Conservation (phyloP, 2,888 invertebrate genomes). For the Eretmocerus hayati region DNA sequence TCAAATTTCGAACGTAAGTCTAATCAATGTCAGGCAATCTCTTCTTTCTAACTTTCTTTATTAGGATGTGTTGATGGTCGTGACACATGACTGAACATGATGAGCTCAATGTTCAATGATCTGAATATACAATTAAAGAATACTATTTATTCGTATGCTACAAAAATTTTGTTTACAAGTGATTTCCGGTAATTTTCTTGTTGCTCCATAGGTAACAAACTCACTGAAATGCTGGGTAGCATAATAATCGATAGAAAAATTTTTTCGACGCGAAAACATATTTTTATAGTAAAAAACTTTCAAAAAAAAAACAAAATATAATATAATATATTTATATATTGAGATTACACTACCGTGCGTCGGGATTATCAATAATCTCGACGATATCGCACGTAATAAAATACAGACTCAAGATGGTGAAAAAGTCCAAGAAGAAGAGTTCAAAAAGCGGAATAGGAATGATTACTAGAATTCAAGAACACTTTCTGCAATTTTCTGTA, state of each 20-base stretch:
- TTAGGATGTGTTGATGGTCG: too few relatives aligned
- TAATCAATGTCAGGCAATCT: too few relatives aligned
- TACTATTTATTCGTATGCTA: constrained; percentile 42
- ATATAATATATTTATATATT: constrained; percentile 18
- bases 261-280: constrained; percentile 21
- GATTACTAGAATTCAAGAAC: constrained; percentile 16
- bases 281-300: neutral
- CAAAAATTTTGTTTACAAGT: constrained; percentile 25
- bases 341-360: constrained; percentile 17
- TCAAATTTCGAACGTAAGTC: too few relatives aligned
- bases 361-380: constrained; percentile 20
- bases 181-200: constrained; percentile 18
- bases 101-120: too few relatives aligned
- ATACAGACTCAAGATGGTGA: constrained; percentile 24
- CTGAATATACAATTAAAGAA: constrained; percentile 36
- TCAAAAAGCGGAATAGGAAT: constrained; percentile 1
- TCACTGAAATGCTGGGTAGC: constrained; percentile 15
- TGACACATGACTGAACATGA: too few relatives aligned
- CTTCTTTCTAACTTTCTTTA: too few relatives aligned
- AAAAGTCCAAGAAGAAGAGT: constrained; percentile 12
- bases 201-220: constrained; percentile 18
- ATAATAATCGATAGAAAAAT: too few relatives aligned
- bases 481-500: constrained; percentile 18
- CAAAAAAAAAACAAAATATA: constrained; percentile 12
- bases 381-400: constrained; percentile 23